Percentiles rank a stretch among this genome's conserved stretches.
phyloP scores from a whole-genome alignment of 2,888 invertebrate species.

The Drosophila buzzatii region DNA sequence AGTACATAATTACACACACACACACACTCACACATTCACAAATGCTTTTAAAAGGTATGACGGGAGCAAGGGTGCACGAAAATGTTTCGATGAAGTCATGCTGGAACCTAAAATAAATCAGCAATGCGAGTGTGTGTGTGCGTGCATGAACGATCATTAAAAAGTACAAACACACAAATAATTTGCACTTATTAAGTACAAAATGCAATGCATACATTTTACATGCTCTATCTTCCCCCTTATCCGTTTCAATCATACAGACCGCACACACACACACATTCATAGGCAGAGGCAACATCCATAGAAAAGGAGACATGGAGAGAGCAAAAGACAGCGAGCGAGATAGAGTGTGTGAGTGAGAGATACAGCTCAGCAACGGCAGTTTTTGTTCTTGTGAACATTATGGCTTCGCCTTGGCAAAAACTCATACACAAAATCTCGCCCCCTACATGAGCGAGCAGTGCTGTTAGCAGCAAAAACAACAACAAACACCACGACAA shows the following conservation, averaged over 20 bases:
- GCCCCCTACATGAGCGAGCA: slow-evolving; percentile 63
- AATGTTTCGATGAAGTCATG: slow-evolving; percentile 73
- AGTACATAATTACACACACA: slow-evolving; percentile 49
- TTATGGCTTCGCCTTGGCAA: slow-evolving; percentile 71
- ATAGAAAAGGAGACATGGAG: slow-evolving; percentile 44
- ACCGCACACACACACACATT: slow-evolving; percentile 23
- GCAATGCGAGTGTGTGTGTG: slow-evolving; percentile 27
- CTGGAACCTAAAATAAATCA: slow-evolving; percentile 77
- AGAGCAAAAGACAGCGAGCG: slow-evolving; percentile 8
- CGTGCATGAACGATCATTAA: slow-evolving; percentile 65
- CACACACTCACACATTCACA: neutral
- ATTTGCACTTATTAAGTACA: slow-evolving; percentile 75
- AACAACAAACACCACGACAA: slow-evolving; percentile 22
- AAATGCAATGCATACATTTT: slow-evolving; percentile 72
- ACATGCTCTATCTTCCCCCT: slow-evolving; percentile 38
- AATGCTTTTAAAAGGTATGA: slow-evolving; percentile 8
- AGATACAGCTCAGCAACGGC: slow-evolving; percentile 59
- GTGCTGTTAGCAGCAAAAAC: slow-evolving; percentile 32
- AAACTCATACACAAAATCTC: slow-evolving; percentile 54
- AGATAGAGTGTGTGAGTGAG: slow-evolving; percentile 21
- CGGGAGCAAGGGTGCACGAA: slow-evolving; percentile 36
- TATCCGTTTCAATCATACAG: slow-evolving; percentile 12
- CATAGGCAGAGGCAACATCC: slow-evolving; percentile 11
- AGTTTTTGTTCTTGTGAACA: slow-evolving; percentile 70
- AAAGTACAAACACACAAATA: slow-evolving; percentile 46